These are phyloP conservation scores for Drosophila teissieri DNA, from an alignment of 1,140 invertebrate genomes.

Conservation along the genomic window DNA sequence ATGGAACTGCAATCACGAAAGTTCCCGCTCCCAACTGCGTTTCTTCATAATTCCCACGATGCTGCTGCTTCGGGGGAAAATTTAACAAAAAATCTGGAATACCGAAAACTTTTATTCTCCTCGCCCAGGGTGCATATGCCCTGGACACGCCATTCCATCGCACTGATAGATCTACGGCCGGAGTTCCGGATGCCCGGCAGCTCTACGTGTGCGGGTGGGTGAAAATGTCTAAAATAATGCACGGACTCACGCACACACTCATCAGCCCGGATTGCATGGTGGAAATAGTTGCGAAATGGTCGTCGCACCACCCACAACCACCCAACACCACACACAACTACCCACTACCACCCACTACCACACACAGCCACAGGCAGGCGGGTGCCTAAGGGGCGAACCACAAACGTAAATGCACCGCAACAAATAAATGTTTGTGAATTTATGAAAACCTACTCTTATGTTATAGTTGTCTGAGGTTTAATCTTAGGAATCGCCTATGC, in stretches of 20 bases:
- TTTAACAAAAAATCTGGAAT: background rate
- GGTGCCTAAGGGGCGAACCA: background rate
- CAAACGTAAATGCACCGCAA: background rate
- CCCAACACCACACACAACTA: too few species aligned
- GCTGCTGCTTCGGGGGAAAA: too few species aligned
- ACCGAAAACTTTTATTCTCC: conserved; percentile 27
- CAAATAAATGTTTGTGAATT: background rate
- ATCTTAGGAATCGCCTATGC: too few species aligned
- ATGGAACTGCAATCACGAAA: conserved; percentile 44
- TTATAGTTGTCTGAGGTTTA: too few species aligned
- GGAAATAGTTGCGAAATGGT: conserved; percentile 37
- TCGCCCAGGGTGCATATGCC: conserved; percentile 4
- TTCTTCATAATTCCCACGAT: conserved; percentile 43
- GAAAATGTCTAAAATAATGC: conserved; percentile 39
- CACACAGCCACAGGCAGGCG: conserved; percentile 16
- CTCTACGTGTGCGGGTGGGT: conserved; percentile 11
- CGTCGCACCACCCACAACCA: background rate
- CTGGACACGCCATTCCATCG: conserved; percentile 18
- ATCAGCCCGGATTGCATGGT: conserved; percentile 13
- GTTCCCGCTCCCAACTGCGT: conserved; percentile 26
- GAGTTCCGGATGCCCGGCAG: conserved; percentile 22
- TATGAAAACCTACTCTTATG: too few species aligned
- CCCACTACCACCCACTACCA: background rate
- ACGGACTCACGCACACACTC: conserved; percentile 23
- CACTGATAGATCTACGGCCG: conserved; percentile 9